A percentile compares a stretch with the other conserved stretches of the same genome.
These are phyloP conservation scores for Heliconius himera DNA, from an alignment of 1,140 invertebrate species.

Conservation along the genomic window DNA sequence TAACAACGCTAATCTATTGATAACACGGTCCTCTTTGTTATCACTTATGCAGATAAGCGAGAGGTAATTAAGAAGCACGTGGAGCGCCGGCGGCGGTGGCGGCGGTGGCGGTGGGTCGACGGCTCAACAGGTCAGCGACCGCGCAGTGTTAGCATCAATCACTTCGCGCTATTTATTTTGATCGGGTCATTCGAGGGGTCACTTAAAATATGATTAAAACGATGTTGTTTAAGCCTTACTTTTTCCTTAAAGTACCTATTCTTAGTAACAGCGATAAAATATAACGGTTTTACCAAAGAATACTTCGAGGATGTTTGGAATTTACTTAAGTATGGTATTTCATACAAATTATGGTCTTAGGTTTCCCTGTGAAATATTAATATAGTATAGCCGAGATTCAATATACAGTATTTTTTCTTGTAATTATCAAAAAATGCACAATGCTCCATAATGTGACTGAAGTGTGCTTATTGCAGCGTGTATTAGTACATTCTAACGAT, in stretches of 20 bases:
- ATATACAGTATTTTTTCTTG: too few relatives aligned
- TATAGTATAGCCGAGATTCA: too few relatives aligned
- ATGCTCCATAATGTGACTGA: too few relatives aligned
- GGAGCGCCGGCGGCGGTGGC: not conserved
- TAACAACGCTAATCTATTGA: conserved; percentile 17
- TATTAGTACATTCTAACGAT: too few relatives aligned
- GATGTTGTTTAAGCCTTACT: conserved; percentile 2
- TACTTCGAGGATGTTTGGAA: not conserved
- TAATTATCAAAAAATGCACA: too few relatives aligned
- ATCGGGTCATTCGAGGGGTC: conserved; percentile 17
- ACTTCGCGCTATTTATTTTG: conserved; percentile 11
- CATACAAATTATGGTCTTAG: too few relatives aligned
- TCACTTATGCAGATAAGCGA: not conserved
- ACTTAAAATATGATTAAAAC: conserved; percentile 15
- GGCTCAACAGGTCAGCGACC: conserved; percentile 30
- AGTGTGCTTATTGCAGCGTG: too few relatives aligned
- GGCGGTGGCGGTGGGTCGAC: not conserved
- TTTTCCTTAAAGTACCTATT: not conserved
- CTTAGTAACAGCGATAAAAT: not conserved
- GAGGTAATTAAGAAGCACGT: not conserved
- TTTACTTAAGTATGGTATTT: too few relatives aligned
- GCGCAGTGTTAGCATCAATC: conserved; percentile 12
- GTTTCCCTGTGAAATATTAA: too few relatives aligned
- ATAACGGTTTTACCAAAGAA: not conserved
- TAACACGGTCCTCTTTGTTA: conserved; percentile 19